Evolutionary conservation across 1,140 invertebrate species (phyloP).

Genomic region (Leptonema lineaticorne): DNA sequence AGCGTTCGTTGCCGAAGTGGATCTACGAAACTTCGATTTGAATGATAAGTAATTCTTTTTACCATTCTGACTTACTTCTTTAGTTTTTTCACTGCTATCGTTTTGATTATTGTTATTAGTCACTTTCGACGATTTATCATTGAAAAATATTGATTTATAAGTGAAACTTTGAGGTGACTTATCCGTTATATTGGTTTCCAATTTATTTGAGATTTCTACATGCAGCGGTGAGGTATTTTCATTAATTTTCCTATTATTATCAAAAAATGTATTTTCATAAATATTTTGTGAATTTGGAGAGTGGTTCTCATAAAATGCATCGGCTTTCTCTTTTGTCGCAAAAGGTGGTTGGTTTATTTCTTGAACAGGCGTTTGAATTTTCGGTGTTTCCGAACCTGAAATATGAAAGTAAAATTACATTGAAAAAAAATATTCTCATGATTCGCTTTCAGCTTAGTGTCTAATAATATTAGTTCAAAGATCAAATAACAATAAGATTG

Average conservation of each 20-base stretch:
- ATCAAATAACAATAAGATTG: no score
- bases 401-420: no score
- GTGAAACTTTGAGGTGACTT: neutral
- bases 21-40: conserved; percentile 57
- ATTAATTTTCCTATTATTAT: no score
- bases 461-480: no score
- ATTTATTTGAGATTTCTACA: neutral
- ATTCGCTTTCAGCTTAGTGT: no score
- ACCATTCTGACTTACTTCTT: conserved; percentile 1
- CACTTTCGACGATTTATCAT: neutral
- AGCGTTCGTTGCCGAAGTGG: conserved; percentile 51
- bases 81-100: neutral
- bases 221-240: no score
- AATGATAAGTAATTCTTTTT: conserved; percentile 55
- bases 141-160: conserved; percentile 5
- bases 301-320: neutral
- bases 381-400: neutral
- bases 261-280: neutral
- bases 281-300: neutral
- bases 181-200: neutral
- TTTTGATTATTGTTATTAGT: conserved; percentile 9
- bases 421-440: no score
- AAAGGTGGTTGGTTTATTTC: neutral
- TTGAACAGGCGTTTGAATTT: neutral
- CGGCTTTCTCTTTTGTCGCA: conserved; percentile 4